Percentiles rank a stretch among this genome's conserved stretches.
These are phyloP conservation scores for Diabrotica virgifera DNA, from an alignment of 1,140 invertebrate species.

Conservation along the genomic window DNA sequence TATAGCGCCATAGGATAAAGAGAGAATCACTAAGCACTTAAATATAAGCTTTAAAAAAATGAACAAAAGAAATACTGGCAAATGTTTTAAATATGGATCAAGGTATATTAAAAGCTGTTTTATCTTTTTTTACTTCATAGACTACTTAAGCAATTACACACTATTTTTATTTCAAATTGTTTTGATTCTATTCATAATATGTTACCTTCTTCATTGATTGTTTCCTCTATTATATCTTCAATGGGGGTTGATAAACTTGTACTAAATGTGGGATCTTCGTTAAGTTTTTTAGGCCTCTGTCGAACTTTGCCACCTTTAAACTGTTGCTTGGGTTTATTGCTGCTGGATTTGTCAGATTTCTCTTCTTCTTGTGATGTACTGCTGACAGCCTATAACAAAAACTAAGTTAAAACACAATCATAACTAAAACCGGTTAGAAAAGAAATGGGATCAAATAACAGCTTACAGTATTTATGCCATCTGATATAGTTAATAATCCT, in stretches of 20 bases:
- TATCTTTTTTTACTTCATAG: too few relatives aligned
- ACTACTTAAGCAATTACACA: too few relatives aligned
- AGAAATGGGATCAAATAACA: neutral
- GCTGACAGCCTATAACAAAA: neutral
- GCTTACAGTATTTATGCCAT: constrained; percentile 7
- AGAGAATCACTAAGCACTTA: too few relatives aligned
- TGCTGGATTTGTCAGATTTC: neutral
- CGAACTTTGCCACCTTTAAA: constrained; percentile 7
- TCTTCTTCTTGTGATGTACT: constrained; percentile 10
- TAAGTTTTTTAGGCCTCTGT: constrained; percentile 18
- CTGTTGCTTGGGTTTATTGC: neutral
- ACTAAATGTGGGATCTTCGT: constrained; percentile 32
- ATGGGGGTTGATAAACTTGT: constrained; percentile 34
- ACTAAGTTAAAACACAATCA: neutral
- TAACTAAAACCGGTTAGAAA: neutral
- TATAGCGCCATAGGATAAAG: too few relatives aligned
- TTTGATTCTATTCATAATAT: neutral
- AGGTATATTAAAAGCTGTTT: too few relatives aligned
- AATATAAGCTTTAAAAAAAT: too few relatives aligned
- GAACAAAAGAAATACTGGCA: too few relatives aligned
- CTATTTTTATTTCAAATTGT: too few relatives aligned
- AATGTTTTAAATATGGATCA: too few relatives aligned
- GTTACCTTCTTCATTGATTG: constrained; percentile 29
- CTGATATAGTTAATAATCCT: constrained; percentile 19
- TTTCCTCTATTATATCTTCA: constrained; percentile 37